Evolutionary conservation across 2,797 vertebrate species (phyloP).

Genomic region (Martes flavigula): DNA sequence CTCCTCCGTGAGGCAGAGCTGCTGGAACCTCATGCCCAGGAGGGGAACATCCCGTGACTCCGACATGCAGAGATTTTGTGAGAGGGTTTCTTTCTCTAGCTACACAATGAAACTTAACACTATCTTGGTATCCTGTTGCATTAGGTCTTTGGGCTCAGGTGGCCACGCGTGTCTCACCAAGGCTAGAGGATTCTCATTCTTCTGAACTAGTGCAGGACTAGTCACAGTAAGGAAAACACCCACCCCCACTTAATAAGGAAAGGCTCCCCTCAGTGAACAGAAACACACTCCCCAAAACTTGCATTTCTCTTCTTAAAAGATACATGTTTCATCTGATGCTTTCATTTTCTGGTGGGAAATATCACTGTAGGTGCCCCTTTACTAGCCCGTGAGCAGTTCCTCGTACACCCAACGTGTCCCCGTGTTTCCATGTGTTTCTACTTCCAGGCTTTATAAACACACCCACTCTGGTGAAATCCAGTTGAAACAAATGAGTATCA

Average conservation of each 20-base stretch:
- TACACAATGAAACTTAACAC: not conserved
- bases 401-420: not conserved
- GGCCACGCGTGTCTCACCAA: not conserved
- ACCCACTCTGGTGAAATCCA: not conserved
- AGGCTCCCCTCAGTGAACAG: not conserved
- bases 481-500: not conserved
- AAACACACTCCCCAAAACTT: not conserved
- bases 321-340: not conserved
- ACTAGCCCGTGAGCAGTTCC: not conserved
- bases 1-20: too few species aligned
- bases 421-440: accelerated
- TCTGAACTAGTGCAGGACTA: not conserved
- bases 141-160: not conserved
- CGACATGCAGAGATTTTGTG: not conserved
- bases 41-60: accelerated
- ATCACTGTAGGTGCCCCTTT: not conserved
- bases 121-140: not conserved
- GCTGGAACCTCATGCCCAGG: not conserved
- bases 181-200: not conserved
- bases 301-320: not conserved
- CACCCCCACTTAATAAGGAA: not conserved
- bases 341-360: not conserved
- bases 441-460: not conserved
- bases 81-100: not conserved
- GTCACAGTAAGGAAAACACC: not conserved